Base-by-base conservation (phyloP, 2,888 invertebrate genomes). In the Peribatodes rhomboidaria region DNA sequence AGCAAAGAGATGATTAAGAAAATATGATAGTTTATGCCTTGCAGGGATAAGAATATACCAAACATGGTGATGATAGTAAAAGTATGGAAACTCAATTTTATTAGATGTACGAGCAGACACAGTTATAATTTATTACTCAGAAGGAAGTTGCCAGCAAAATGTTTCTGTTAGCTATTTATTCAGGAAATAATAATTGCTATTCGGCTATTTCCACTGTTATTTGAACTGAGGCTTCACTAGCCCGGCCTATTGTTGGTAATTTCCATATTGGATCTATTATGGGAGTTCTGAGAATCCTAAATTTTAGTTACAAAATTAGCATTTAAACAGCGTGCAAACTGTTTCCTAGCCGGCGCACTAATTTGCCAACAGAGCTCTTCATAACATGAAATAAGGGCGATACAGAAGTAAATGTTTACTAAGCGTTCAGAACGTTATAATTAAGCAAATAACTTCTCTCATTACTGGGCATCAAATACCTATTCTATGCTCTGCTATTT, bases 371-470 rank as follows among this genome's bases (percentile, higher is more conserved):
- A 59, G 61, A 60, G 52, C 52, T 61, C 54, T 65, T 62, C 47
- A 61, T 55, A 64, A 60, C 46, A 59, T 54, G 42, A 61, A 67
- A 72, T 72, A 75, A 73, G 71, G 70, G 71, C 72, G 53, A 71
- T 67, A 76, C 74, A 70, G 78, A 80, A 80, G 81, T 78, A 80
- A 84, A 78, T 73, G 75, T 80, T 82, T 76, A 79, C 77, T 79
- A 79, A 83, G 75, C 77, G 78, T 76, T 80, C 72, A 74, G 77
- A 74, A 80, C 79, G 82, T 86, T 88, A 88, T 87, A 88, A 88
- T 88, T 87, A 86, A 86, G 81, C 86, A 83, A 88, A 88, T 87
- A 88, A 84, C 84, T 89, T 84, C 80, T 82, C 82, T 89, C 88
- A 90, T 90, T 91, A 89, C 86, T 82, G 78, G 73, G 79, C 77